These are phyloP conservation scores for Tamandua tetradactyla DNA, from an alignment of 2,797 vertebrate genomes.

Conservation along the genomic window DNA sequence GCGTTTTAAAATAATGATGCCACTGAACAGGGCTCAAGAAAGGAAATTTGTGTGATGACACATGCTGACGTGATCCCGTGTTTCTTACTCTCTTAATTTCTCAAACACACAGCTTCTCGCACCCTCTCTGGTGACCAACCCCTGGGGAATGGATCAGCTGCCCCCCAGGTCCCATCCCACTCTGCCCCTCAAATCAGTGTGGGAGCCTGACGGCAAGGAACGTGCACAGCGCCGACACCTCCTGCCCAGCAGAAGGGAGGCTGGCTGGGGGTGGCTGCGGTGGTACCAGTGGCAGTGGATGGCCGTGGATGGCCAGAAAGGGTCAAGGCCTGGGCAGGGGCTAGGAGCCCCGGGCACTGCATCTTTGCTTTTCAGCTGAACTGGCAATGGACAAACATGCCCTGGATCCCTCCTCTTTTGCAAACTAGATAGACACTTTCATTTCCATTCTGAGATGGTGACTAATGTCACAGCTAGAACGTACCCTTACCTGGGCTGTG, in stretches of 20 bases:
- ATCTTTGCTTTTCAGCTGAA: not conserved
- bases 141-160: not conserved
- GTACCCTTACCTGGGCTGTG: not conserved
- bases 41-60: not conserved
- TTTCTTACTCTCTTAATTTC: not conserved
- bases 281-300: too few relatives aligned
- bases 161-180: not conserved
- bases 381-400: not conserved
- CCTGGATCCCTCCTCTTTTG: not conserved
- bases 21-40: not conserved
- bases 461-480: not conserved
- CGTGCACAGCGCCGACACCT: not conserved
- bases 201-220: not conserved
- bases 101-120: accelerated
- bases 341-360: not conserved
- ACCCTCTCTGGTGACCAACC: not conserved
- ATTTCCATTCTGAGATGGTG: not conserved
- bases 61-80: accelerated
- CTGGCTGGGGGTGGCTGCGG: not conserved
- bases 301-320: too few relatives aligned
- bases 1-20: not conserved
- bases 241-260: not conserved
- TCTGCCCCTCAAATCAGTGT: not conserved
- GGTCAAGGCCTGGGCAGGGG: not conserved
- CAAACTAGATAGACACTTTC: not conserved